Base-by-base conservation (phyloP, 2,113 vertebrate species). In the Mormyrus lacerda region DNA sequence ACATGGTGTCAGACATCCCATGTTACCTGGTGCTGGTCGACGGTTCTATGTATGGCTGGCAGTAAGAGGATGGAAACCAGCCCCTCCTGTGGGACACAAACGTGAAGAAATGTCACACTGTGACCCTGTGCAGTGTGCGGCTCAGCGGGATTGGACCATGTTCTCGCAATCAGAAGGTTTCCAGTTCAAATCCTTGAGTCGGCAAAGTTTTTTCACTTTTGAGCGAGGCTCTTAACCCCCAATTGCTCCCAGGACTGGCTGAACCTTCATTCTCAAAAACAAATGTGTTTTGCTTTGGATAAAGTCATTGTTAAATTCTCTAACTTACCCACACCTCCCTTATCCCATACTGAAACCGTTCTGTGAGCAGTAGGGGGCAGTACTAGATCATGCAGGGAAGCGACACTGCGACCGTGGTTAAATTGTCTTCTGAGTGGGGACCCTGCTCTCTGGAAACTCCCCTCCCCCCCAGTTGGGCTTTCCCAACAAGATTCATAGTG, bases 41-140 rank as follows among this genome's bases (percentile, higher is more conserved):
- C 24, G 95, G 93, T 89, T 97, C 97, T 0, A 96, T 96, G 69
- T 97, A 89, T 24, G 93, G 93, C n/a, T 94, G 95, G 91, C 95
- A 96, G 92, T 96, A 99, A 0, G 98, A 99, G 0, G 97, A 98
- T 1, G 98, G 98, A 94, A 99, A 99, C 98, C 98, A 99, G 91
- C 98, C 98, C 94, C 96, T 97, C 93, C 98, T 99, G 93, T 21
- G 92, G 89, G 84, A 93, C 61, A 87, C 35, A 91, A 89, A 91
- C 61, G 90, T 15, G 87, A 51, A 87, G 19, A 89, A 87, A 39
- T 17, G 69, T 79, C 35, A 50, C 45, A n/a, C n/a, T 15, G 48
- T 35, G 85, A 51, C 19, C 8, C 9, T 85, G 83, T 3, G 8
- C 3, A 10, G 19, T 3, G 7, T 21, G 19, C 39, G 6, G 42